Conservation (phyloP, 2,888 invertebrate genomes). For the Drosophila stalkeri region DNA sequence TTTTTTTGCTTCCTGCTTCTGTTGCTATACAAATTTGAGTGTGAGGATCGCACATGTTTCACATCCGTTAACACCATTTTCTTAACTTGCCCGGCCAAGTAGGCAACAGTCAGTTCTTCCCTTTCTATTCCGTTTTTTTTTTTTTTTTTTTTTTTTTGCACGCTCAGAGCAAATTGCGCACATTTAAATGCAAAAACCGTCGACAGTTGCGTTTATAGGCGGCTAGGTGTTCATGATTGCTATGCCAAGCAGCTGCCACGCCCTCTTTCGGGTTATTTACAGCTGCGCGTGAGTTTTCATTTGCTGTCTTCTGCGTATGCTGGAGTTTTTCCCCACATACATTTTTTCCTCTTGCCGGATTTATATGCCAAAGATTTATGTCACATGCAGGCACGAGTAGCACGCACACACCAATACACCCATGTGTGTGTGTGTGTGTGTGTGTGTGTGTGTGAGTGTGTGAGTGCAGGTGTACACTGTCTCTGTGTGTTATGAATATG, state of each 20-base stretch:
- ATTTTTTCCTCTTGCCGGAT: slow-evolving; percentile 44
- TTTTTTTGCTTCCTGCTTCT: slow-evolving; percentile 17
- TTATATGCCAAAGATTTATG: slow-evolving; percentile 76
- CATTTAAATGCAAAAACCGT: slow-evolving; percentile 78
- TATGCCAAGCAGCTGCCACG: slow-evolving; percentile 33
- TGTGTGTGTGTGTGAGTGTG: slow-evolving; percentile 8
- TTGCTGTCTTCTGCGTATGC: slow-evolving; percentile 62
- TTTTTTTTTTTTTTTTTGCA: slow-evolving; percentile 25
- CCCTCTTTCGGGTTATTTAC: slow-evolving; percentile 58
- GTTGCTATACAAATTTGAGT: slow-evolving; percentile 33
- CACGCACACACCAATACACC: slow-evolving; percentile 27
- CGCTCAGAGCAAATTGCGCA: slow-evolving; percentile 62
- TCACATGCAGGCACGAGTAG: slow-evolving; percentile 56
- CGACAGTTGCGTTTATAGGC: slow-evolving; percentile 62
- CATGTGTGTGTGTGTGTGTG: not conserved
- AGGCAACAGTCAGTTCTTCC: slow-evolving; percentile 54
- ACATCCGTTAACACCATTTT: slow-evolving; percentile 67
- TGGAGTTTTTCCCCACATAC: slow-evolving; percentile 20
- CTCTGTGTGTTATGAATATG: slow-evolving; percentile 72
- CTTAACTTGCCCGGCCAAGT: slow-evolving; percentile 52
- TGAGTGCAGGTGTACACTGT: not conserved
- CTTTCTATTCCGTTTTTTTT: not conserved
- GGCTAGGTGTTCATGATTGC: slow-evolving; percentile 73
- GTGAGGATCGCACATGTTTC: slow-evolving; percentile 67
- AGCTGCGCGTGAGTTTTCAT: slow-evolving; percentile 64